Percentiles rank a stretch among this genome's conserved stretches.
phyloP scores from a whole-genome alignment of 2,797 vertebrate genomes.

The Cheirogaleus major region DNA sequence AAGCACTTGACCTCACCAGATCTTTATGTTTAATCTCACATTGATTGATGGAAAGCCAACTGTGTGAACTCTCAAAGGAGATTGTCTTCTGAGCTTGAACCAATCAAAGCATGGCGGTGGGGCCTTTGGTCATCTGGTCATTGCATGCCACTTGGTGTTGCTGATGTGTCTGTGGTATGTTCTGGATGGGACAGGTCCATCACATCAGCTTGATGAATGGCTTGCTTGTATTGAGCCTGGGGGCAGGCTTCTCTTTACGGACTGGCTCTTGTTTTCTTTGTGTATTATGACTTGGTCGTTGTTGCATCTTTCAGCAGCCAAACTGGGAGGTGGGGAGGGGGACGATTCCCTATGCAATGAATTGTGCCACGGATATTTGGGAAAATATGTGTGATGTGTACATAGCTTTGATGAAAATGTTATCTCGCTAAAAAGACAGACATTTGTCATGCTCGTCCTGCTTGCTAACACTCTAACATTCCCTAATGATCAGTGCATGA shows the following conservation, averaged over 20 bases:
- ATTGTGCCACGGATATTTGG: slow-evolving; percentile 34
- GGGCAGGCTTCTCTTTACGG: slow-evolving; percentile 79
- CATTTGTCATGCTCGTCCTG: slow-evolving; percentile 68
- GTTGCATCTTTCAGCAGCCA: slow-evolving; percentile 79
- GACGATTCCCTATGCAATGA: neutral
- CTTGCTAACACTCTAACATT: slow-evolving; percentile 68
- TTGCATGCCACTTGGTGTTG: slow-evolving; percentile 87
- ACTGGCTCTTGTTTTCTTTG: slow-evolving; percentile 84
- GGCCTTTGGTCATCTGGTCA: slow-evolving; percentile 85
- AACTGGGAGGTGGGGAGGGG: neutral
- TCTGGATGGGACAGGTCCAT: slow-evolving; percentile 84
- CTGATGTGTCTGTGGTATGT: slow-evolving; percentile 83
- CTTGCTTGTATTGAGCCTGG: slow-evolving; percentile 87
- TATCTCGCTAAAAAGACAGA: slow-evolving; percentile 57
- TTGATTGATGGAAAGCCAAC: slow-evolving; percentile 37
- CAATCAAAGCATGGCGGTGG: slow-evolving; percentile 85
- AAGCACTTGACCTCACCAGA: slow-evolving; percentile 14
- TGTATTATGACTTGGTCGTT: slow-evolving; percentile 82
- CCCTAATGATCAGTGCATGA: slow-evolving; percentile 68
- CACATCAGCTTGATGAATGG: slow-evolving; percentile 87
- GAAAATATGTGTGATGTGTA: slow-evolving; percentile 35
- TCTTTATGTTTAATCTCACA: slow-evolving; percentile 33
- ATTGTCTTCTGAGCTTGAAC: slow-evolving; percentile 67
- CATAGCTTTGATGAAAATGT: slow-evolving; percentile 19
- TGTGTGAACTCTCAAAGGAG: slow-evolving; percentile 38